Conservation (phyloP, 2,113 vertebrate genomes). For the Tinamus guttatus region DNA sequence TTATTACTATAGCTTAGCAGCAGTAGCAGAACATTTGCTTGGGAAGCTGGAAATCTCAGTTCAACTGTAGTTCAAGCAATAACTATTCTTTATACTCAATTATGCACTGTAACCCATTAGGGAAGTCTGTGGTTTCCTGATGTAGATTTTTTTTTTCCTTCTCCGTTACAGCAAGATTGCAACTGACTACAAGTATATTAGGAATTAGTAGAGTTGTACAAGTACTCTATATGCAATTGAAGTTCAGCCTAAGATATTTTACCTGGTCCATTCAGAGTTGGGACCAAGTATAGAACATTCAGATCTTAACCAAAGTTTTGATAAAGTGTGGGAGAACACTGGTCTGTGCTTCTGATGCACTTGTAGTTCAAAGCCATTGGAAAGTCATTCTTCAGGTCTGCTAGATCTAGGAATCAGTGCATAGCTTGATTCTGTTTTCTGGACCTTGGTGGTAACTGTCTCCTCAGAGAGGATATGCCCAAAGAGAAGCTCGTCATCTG, state of each 20-base stretch:
- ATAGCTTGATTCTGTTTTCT: background rate
- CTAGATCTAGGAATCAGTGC: background rate
- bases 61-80: slow-evolving; percentile 75
- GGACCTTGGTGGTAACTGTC: background rate
- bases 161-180: slow-evolving; percentile 21
- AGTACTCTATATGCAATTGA: background rate
- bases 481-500: background rate
- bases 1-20: slow-evolving; percentile 60
- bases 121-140: slow-evolving; percentile 75
- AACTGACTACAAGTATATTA: slow-evolving; percentile 20
- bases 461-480: background rate
- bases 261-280: background rate
- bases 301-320: background rate
- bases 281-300: background rate
- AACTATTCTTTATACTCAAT: slow-evolving; percentile 77
- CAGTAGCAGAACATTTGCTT: slow-evolving; percentile 63
- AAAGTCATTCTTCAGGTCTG: background rate
- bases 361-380: background rate
- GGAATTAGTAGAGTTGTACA: background rate
- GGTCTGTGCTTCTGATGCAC: background rate
- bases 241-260: background rate
- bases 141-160: background rate
- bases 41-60: slow-evolving; percentile 73
- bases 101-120: slow-evolving; percentile 71
- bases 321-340: background rate